Evolutionary conservation across 2,888 invertebrate genomes (phyloP).

Genomic region (Drymonia ruficornis): DNA sequence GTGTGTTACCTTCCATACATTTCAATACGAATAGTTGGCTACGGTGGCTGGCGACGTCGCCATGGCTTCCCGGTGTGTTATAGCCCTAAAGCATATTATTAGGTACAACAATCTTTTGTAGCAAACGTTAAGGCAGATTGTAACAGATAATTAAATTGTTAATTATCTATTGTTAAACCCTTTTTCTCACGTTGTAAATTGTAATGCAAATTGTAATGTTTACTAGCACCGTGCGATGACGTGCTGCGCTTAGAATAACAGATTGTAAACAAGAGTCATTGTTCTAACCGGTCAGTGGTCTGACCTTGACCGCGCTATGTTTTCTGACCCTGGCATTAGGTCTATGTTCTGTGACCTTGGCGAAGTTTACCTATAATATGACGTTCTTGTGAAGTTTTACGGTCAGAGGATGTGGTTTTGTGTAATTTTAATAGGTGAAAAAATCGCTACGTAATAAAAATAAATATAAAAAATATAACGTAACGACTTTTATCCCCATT

Average conservation of each 20-base stretch:
- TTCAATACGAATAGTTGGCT: no score
- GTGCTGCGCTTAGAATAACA: conserved; percentile 3
- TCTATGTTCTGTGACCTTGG: conserved; percentile 1
- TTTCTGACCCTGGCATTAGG: conserved; percentile 2
- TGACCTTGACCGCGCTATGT: conserved; percentile 1
- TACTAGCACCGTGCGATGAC: not conserved
- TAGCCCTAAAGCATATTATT: no score
- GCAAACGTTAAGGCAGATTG: not conserved
- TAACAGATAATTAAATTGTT: not conserved
- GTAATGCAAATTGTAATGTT: conserved; percentile 1
- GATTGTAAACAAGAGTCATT: not conserved
- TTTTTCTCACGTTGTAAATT: conserved; percentile 1
- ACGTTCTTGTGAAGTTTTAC: not conserved
- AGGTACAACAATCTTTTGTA: not conserved
- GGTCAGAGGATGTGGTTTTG: no score
- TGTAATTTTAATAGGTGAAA: no score
- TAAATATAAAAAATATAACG: no score
- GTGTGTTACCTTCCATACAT: no score
- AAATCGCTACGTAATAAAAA: no score
- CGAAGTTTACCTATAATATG: not conserved
- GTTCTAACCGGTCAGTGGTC: conserved; percentile 2
- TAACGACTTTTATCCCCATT: no score
- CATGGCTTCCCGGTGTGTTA: no score
- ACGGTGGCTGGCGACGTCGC: no score
- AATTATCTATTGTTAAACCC: not conserved